Base-by-base conservation (phyloP, 2,113 vertebrate genomes). In the Mandrillus leucophaeus region DNA sequence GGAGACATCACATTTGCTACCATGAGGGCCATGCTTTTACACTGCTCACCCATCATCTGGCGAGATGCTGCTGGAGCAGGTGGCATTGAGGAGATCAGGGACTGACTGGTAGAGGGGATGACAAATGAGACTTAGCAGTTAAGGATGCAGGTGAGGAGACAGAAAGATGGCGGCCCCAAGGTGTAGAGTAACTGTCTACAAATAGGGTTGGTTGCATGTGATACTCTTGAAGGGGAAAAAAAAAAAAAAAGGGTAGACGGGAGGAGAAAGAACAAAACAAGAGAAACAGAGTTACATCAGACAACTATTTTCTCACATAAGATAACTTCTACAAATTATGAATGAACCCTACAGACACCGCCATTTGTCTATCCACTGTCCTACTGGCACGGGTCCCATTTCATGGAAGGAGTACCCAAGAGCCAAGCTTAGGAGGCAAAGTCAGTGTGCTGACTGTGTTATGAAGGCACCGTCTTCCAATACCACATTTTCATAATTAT, bases 401-500 rank as follows among this genome's bases (percentile, higher is more conserved):
- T 40, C 80, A 83, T 3, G 38, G 79, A 78, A 89, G 93, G 25
- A 87, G 89, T 94, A 97, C 95, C 96, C 96, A 92, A 88, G 94
- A 95, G 75, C 76, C 98, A 72, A 94, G 97, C 97, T 89, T 81
- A 81, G 10, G 50, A 93, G 1, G 79, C 85, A 79, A 96, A 94
- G 90, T 83, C 96, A 35, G 96, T 94, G 68, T 80, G 95, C 98
- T 99, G 96, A 98, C 98, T 98, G 98, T 98, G 98, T 99, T 99
- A 99, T 97, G 98, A 99, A 99, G 99, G 98, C 98, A 98, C 98
- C 98, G 98, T 98, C 99, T 98, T 99, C 99, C 98, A 98, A 98
- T 98, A 99, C 98, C 93, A 98, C 99, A 99, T 99, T 99, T 99
- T 99, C 99, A 99, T 99, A 99, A 99, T 99, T 99, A 99, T 99